phyloP scores from a whole-genome alignment of 2,888 invertebrate genomes.

The Trileptium ribeirensis region DNA sequence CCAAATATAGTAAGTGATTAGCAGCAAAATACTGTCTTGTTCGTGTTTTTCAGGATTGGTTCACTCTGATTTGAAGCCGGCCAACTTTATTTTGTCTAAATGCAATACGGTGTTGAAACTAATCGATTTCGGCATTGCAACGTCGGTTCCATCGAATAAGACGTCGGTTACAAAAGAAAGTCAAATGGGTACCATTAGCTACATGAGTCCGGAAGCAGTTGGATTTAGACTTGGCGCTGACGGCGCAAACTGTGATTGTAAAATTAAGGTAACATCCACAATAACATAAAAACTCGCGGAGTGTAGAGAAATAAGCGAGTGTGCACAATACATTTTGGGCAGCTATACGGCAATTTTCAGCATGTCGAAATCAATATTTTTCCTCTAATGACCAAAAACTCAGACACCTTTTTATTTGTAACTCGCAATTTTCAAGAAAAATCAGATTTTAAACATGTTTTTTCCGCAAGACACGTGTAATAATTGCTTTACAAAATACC shows the following conservation, averaged over 20 bases:
- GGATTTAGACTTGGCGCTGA: not conserved
- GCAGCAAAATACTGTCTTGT: not conserved
- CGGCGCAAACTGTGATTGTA: not conserved
- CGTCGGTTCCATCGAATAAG: slow-evolving; percentile 73
- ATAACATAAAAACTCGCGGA: too few species aligned
- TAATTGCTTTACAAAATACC: too few species aligned
- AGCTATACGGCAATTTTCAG: too few species aligned
- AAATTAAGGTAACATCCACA: not conserved
- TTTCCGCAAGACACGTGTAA: too few species aligned
- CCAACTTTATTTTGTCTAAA: slow-evolving; percentile 81
- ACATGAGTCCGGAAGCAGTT: slow-evolving; percentile 89
- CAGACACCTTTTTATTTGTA: too few species aligned
- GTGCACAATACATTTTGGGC: too few species aligned
- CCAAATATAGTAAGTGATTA: too few species aligned
- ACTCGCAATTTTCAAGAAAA: too few species aligned
- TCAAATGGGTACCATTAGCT: slow-evolving; percentile 81
- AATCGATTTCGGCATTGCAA: slow-evolving; percentile 94
- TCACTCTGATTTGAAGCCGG: slow-evolving; percentile 92
- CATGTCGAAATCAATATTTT: too few species aligned
- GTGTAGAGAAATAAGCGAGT: too few species aligned
- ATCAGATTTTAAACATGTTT: too few species aligned
- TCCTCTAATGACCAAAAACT: too few species aligned
- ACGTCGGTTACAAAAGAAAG: slow-evolving; percentile 75
- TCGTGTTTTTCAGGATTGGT: slow-evolving; percentile 66
- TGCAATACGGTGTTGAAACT: slow-evolving; percentile 80